phyloP scores from a whole-genome alignment of 1,140 invertebrate genomes.

The Andrena cerasifolii region DNA sequence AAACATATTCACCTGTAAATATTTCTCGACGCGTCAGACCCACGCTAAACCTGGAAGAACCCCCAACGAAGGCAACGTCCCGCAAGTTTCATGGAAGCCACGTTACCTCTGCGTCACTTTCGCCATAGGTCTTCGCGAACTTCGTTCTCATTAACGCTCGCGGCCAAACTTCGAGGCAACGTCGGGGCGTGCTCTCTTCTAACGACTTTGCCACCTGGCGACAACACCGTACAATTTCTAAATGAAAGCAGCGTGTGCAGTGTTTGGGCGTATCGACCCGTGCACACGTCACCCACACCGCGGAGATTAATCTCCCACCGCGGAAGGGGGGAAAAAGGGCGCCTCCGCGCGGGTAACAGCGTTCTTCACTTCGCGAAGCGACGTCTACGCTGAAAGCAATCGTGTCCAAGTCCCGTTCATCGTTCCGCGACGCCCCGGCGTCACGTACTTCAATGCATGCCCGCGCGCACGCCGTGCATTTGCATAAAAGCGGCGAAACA shows the following conservation, averaged over 20 bases:
- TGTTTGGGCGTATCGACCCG: background rate
- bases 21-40: no score
- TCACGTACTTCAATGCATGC: background rate
- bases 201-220: background rate
- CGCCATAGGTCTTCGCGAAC: no score
- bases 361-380: slow-evolving; percentile 20
- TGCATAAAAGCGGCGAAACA: slow-evolving; percentile 31
- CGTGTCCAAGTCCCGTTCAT: slow-evolving; percentile 19
- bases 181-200: no score
- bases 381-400: slow-evolving; percentile 21
- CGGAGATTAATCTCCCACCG: slow-evolving; percentile 28
- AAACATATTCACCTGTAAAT: no score
- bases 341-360: background rate
- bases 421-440: slow-evolving; percentile 16
- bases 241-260: background rate
- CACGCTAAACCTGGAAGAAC: no score
- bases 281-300: background rate
- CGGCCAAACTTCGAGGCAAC: no score
- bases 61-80: no score
- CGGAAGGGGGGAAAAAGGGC: background rate
- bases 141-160: no score
- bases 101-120: no score
- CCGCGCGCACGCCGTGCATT: background rate
- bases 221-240: background rate
- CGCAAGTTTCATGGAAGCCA: no score